Evolutionary conservation across 2,888 invertebrate species (phyloP), one percentile per base, ranked within the genome.

Genomic region (Drosophila neotestacea): DNA sequence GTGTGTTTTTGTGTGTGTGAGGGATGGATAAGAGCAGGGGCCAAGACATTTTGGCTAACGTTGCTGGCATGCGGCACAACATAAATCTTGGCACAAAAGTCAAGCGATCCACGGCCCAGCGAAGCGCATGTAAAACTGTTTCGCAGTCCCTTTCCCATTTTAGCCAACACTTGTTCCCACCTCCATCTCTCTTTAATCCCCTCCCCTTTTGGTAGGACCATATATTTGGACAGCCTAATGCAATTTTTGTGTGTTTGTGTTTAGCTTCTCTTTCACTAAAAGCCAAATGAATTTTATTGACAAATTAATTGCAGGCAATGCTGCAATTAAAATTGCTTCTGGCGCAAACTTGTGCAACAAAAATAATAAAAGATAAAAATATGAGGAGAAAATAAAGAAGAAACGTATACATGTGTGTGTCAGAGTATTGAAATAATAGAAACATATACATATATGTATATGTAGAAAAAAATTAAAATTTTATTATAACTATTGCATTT

Each of bases 241-340:
- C 79, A 81, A 73, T 73, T 77, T 73, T 61, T 64, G 61, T 70
- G 56, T 58, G 30, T 59, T n/a, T 67, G 52, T 59, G 16, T 52
- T 48, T 52, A 51, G 61, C 58, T 55, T 70, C 74, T 70, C 83
- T 70, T 63, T 74, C 76, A 70, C 78, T 86, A 88, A 88, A 84
- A 88, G 84, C 83, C 86, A 65, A 91, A 91, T 91, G 91, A 84
- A 85, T 91, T 91, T 88, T 91, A 91, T 91, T 91, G 91, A 91
- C 91, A 91, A 84, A 90, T 91, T 91, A 91, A 91, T 91, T 90
- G 91, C 88, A 73, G 79, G 85, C 80, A 85, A 90, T 88, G 83
- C 73, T 48, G 83, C 84, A 86, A 83, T 83, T 88, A 86, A 83
- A 88, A 83, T 83, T 83, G 70, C 76, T 62, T 69, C 52, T 66